Conservation (phyloP, 2,113 vertebrate species). For the Leptobrachium ailaonicum region DNA sequence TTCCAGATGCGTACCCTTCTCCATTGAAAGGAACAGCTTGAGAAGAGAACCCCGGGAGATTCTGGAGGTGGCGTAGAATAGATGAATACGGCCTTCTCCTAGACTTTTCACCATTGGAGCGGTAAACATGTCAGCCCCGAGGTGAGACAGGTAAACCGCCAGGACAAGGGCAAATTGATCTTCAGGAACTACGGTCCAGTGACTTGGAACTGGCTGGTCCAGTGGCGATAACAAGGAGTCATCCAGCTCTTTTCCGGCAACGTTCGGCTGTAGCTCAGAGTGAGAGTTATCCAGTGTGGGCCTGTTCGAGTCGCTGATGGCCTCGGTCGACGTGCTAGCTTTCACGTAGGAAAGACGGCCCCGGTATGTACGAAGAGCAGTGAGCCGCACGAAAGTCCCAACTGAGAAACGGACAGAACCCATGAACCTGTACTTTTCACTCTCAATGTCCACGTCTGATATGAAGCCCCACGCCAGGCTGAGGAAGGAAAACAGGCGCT, state of each 20-base stretch:
- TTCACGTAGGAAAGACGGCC: constrained; percentile 85
- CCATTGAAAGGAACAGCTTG: constrained; percentile 86
- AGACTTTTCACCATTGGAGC: constrained; percentile 68
- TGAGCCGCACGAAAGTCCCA: constrained; percentile 79
- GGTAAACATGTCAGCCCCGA: constrained; percentile 79
- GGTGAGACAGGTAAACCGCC: constrained; percentile 85
- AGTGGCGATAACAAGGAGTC: constrained; percentile 78
- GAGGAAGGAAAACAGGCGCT: constrained; percentile 79
- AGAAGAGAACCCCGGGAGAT: constrained; percentile 79
- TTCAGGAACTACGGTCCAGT: constrained; percentile 82
- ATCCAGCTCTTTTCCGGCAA: constrained; percentile 40
- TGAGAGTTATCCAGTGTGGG: constrained; percentile 62
- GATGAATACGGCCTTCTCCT: constrained; percentile 78
- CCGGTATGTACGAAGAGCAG: constrained; percentile 72
- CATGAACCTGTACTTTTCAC: constrained; percentile 84
- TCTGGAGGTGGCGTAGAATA: constrained; percentile 83
- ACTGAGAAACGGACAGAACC: constrained; percentile 84
- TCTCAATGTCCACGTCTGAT: constrained; percentile 91
- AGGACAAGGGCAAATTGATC: constrained; percentile 86
- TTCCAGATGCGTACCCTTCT: constrained; percentile 80
- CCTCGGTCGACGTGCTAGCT: accelerated
- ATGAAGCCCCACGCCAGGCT: constrained; percentile 91
- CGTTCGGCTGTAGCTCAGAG: constrained; percentile 49
- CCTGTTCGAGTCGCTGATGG: constrained; percentile 4
- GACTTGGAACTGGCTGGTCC: constrained; percentile 73